Conservation (phyloP, 2,113 vertebrate species). For the Morone saxatilis region DNA sequence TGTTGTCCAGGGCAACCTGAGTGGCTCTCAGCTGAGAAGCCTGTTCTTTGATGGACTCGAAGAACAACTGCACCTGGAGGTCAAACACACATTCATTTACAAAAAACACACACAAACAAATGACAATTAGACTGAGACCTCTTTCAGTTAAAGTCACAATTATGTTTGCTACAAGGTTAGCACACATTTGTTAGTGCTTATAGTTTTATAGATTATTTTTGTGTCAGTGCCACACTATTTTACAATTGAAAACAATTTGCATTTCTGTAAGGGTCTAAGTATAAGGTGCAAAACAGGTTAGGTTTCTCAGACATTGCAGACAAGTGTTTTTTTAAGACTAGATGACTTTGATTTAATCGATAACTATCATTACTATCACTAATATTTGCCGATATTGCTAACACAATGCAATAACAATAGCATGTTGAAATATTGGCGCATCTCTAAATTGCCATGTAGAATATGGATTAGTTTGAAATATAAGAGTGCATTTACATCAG, state of each 20-base stretch:
- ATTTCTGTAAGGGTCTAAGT: too few species aligned
- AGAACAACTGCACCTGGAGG: slow-evolving; percentile 83
- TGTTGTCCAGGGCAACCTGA: slow-evolving; percentile 82
- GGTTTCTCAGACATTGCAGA: background rate
- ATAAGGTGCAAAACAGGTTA: background rate
- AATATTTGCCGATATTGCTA: background rate
- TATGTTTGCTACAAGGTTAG: background rate
- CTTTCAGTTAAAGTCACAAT: background rate
- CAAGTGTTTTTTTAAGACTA: background rate
- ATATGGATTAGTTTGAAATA: background rate
- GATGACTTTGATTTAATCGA: background rate
- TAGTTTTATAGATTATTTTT: background rate
- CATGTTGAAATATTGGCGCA: background rate
- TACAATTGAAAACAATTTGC: background rate
- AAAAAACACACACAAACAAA: background rate
- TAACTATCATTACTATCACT: background rate
- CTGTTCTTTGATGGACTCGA: slow-evolving; percentile 83
- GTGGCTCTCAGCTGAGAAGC: slow-evolving; percentile 81
- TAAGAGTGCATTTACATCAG: slow-evolving; percentile 70
- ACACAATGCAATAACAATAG: background rate
- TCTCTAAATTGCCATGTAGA: background rate
- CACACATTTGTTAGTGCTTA: background rate
- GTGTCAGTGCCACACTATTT: background rate
- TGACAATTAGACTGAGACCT: background rate
- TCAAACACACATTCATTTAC: slow-evolving; percentile 36